These are phyloP conservation scores for Heterotilapia buettikoferi DNA, from an alignment of 2,113 vertebrate genomes.

Conservation along the genomic window DNA sequence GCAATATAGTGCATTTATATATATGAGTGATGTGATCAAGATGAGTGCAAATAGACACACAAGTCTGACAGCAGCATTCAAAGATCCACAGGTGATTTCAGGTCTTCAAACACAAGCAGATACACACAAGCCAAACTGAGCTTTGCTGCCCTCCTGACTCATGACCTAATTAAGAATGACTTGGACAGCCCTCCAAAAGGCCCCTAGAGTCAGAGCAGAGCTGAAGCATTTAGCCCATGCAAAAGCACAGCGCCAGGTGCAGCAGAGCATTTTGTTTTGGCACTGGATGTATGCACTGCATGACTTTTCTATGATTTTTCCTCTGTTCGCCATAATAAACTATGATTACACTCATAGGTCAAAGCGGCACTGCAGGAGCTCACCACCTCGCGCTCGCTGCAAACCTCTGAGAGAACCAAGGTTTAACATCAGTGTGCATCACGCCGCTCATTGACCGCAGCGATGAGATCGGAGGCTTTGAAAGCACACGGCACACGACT, in stretches of 20 bases:
- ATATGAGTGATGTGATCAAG: background rate
- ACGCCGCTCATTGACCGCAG: constrained; percentile 38
- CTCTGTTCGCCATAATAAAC: background rate
- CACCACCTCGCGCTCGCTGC: background rate
- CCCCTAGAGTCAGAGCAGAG: background rate
- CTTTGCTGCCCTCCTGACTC: background rate
- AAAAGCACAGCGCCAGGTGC: background rate
- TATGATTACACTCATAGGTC: constrained; percentile 4
- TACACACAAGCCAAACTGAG: background rate
- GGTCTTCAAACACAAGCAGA: background rate
- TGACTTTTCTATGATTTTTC: background rate
- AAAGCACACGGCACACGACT: constrained; percentile 30
- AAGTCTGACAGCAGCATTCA: background rate
- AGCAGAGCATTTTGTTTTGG: background rate
- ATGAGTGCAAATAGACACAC: background rate
- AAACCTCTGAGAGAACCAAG: constrained; percentile 41
- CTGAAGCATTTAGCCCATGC: background rate
- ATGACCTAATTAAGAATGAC: background rate
- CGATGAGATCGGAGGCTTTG: constrained; percentile 57
- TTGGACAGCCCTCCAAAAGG: background rate
- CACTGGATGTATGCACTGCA: background rate
- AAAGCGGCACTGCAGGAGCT: background rate
- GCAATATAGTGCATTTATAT: background rate
- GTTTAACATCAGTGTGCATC: constrained; percentile 31
- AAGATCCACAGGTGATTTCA: background rate